Conservation (phyloP, 2,797 vertebrate genomes). For the Mus spretus region DNA sequence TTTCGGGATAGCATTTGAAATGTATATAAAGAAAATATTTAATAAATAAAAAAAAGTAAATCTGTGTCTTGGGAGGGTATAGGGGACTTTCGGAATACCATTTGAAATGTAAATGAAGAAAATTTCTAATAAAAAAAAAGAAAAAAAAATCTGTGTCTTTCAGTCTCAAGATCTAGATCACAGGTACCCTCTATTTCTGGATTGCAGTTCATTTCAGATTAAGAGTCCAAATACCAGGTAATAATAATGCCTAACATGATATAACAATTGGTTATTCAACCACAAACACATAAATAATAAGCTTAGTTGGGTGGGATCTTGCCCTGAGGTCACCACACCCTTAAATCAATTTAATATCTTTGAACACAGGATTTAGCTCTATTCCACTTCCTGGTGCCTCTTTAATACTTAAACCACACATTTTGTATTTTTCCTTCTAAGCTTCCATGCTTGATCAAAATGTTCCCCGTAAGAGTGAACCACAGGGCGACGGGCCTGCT, state of each 20-base stretch:
- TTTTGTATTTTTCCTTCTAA: no score
- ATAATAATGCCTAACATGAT: background rate
- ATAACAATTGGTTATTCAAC: background rate
- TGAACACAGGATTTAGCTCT: background rate
- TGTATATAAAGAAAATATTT: no score
- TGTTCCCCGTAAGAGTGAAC: background rate
- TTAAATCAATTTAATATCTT: background rate
- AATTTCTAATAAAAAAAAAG: no score
- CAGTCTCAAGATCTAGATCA: background rate
- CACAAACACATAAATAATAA: background rate
- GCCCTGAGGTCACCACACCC: background rate
- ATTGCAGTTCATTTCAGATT: background rate
- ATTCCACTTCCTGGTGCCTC: background rate
- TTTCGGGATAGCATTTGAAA: no score
- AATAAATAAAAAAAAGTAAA: background rate
- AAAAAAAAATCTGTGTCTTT: background rate
- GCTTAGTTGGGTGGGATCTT: background rate
- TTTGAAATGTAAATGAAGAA: no score
- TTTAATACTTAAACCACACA: background rate
- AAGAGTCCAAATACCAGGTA: background rate
- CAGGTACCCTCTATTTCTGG: background rate
- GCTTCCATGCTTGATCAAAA: background rate
- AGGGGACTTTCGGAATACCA: no score
- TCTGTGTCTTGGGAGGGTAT: background rate
- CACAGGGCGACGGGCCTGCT: slow-evolving; percentile 65